Base-by-base conservation (phyloP, 2,797 vertebrate genomes). In the Coracias cyanogaster region DNA sequence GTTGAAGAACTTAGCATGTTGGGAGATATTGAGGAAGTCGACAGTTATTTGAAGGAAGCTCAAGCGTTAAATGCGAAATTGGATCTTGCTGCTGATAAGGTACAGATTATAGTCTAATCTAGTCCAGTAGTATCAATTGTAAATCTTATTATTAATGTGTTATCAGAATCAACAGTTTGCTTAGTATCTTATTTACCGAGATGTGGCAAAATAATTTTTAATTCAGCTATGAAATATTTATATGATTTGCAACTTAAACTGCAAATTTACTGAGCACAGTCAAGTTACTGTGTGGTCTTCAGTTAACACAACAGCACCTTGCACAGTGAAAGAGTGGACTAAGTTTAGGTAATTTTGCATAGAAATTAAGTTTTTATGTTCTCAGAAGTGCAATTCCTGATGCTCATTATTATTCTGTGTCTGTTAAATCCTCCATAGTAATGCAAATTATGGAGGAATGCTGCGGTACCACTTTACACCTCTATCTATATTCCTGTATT, bases 31-130 rank as follows among this genome's bases (percentile, higher is more conserved):
- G 84, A 98, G 3, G 98, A 99, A 64, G 97, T 99, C 54, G 97
- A 95, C 82, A 98, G 96, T 60, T 99, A 99, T 94, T 91, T 99
- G 94, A 98, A 98, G 96, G 99, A 99, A 96, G 98, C 99, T 48
- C 98, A 99, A 90, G 72, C 73, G 2, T 97, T 99, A 43, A 98
- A 98, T 86, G 72, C 82, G 48, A 99, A 99, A 95, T 91, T 99
- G 96, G 99, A 99, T 35, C 57, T 93, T 49, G 98, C 99, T 72
- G 96, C 97, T 76, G 98, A 98, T 80, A 99, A 99, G 98, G 99
- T 99, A 97, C 18, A 81, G 22, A 39, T 72, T 62, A 46, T 46
- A 64, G n/a, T 64, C 26, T 18, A 72, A 82, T 62, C 18, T 82
- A 60, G 35, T 67, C n/a, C n/a, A 45, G 10, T 35, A 54, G 13